Percentiles rank a stretch among this genome's conserved stretches.
Evolutionary conservation across 1,140 invertebrate genomes (phyloP).

Genomic region (Neodiprion fabricii): DNA sequence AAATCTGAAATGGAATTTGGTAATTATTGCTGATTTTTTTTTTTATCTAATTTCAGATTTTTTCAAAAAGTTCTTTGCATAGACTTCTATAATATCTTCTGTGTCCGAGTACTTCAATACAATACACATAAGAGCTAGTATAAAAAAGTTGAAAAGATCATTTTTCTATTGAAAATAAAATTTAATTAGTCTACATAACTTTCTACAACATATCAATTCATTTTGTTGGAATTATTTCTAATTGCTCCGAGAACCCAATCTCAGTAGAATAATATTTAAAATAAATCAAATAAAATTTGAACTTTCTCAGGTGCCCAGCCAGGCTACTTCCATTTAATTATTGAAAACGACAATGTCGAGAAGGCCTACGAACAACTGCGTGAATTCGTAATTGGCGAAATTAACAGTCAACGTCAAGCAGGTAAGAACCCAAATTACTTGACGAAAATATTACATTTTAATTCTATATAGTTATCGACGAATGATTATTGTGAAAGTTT

Average conservation of each 20-base stretch:
- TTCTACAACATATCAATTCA: neutral
- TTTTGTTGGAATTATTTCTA: constrained; percentile 18
- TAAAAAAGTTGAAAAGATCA: no score
- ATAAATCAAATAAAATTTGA: constrained; percentile 25
- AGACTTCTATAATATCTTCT: no score
- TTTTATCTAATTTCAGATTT: neutral
- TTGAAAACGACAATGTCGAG: constrained; percentile 93
- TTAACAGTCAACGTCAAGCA: constrained; percentile 33
- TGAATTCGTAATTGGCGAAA: constrained; percentile 70
- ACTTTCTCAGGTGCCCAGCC: constrained; percentile 67
- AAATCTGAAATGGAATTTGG: constrained; percentile 85
- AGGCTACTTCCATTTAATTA: constrained; percentile 88
- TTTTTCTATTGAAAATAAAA: no score
- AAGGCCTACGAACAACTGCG: constrained; percentile 83
- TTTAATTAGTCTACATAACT: no score
- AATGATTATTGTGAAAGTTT: neutral
- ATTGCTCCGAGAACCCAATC: neutral
- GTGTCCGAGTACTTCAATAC: no score
- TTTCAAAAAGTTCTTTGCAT: no score
- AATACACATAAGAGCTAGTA: no score
- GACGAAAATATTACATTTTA: neutral
- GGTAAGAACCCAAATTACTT: neutral
- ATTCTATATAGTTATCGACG: neutral
- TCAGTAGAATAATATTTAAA: constrained; percentile 11
- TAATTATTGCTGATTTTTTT: constrained; percentile 43